Conservation (phyloP, 1,140 invertebrate species). For the Cryptotermes secundus region DNA sequence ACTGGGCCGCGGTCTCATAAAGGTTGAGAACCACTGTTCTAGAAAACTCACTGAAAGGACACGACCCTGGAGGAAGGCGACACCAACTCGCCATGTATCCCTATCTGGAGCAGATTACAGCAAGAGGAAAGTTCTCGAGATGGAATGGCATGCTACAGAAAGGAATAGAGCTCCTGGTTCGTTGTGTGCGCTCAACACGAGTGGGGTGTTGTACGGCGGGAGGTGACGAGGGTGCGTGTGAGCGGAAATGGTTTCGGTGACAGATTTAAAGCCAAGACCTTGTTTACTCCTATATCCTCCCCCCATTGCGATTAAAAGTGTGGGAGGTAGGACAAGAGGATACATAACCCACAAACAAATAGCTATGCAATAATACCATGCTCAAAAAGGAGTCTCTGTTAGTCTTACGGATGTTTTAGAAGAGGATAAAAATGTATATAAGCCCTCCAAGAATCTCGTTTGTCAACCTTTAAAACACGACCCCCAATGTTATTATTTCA, state of each 20-base stretch:
- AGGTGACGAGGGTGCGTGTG: not conserved
- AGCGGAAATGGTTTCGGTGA: slow-evolving; percentile 1
- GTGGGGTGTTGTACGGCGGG: not conserved
- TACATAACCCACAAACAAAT: not conserved
- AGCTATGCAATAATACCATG: too few species aligned
- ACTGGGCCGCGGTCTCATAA: too few species aligned
- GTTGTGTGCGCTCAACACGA: not conserved
- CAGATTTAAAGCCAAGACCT: not conserved
- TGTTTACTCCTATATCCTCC: not conserved
- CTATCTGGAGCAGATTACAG: not conserved
- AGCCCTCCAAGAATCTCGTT: too few species aligned
- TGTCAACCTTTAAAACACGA: too few species aligned
- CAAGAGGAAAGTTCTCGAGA: not conserved
- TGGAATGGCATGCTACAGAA: not conserved
- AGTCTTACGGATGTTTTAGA: too few species aligned
- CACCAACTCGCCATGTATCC: not conserved
- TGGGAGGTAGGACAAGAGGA: not conserved
- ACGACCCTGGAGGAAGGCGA: not conserved
- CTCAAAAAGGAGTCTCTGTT: too few species aligned
- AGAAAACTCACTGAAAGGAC: not conserved
- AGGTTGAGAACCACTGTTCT: too few species aligned
- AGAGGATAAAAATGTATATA: too few species aligned
- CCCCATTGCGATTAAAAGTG: not conserved
- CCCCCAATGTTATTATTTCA: too few species aligned
- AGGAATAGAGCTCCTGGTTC: not conserved